Base-by-base conservation (phyloP, 1,140 invertebrate genomes). In the Adoxophyes honmai region DNA sequence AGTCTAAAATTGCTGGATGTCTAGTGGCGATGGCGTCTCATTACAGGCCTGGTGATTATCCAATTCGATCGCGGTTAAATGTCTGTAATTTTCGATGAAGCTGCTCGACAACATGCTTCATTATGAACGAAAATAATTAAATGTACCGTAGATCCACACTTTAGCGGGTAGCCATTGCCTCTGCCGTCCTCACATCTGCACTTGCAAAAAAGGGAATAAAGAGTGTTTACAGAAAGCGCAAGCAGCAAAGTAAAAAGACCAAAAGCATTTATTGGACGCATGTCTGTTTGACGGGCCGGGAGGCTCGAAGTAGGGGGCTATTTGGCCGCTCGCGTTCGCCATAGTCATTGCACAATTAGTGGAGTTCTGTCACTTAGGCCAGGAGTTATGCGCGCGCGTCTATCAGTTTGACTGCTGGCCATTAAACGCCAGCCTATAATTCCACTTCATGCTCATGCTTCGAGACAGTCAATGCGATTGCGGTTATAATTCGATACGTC, bases 51-150 rank as follows among this genome's bases (percentile, higher is more conserved):
- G 56, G 64, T 74, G 74, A 81, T 78, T 79, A 79, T 78, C 70
- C 73, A 80, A 77, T 82, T 75, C 64, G 66, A 74, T 68, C 66
- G 59, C 59, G 36, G 68, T 70, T 78, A 64, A 76, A 70, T 75
- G 65, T 73, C 62, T 81, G 68, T 79, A 69, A 85, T 85, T 85
- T 81, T 69, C 62, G 64, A 65, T 67, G 59, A 38, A 70, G 69
- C 63, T 59, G 44, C 61, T 65, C 59, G 57, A 64, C 74, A 73
- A 57, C 65, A 57, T 66, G 60, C 59, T 52, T 67, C 62, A 57
- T 69, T 67, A 66, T 72, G 57, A 70, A 67, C 58, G 61, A 63
- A 70, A 75, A 78, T 73, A 75, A 75, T 68, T 66, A 78, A 55
- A 53, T 62, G 65, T 68, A 59, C 55, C 73, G 64, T 63, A 65